phyloP scores from a whole-genome alignment of 2,888 invertebrate species.

The Rhodophaea formosa region DNA sequence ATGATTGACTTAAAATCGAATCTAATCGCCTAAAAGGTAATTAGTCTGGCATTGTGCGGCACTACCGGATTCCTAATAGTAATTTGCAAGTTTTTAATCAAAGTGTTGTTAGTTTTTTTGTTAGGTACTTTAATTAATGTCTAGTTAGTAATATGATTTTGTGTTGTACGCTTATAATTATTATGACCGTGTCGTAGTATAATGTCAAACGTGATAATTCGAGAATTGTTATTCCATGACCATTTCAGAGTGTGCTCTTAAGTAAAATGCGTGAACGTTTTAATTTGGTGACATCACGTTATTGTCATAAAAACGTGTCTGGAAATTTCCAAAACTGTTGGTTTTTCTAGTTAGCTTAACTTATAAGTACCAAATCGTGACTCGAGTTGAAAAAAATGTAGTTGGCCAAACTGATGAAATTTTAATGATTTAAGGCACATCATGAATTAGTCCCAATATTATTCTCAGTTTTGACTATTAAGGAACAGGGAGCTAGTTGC shows the following conservation, averaged over 20 bases:
- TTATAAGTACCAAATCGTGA: slow-evolving; percentile 3
- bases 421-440: not conserved
- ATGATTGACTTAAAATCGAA: slow-evolving; percentile 9
- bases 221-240: not conserved
- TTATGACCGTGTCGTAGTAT: not conserved
- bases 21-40: slow-evolving; percentile 12
- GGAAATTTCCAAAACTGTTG: slow-evolving; percentile 10
- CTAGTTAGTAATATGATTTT: slow-evolving; percentile 2
- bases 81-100: slow-evolving; percentile 13
- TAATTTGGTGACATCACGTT: not conserved
- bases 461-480: no score
- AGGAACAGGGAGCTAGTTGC: no score
- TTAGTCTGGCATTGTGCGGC: slow-evolving; percentile 11
- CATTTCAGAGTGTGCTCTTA: not conserved
- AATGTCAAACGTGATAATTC: slow-evolving; percentile 2
- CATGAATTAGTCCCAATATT: no score
- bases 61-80: slow-evolving; percentile 13
- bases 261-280: slow-evolving; percentile 5
- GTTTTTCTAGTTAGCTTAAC: slow-evolving; percentile 6
- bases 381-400: not conserved
- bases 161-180: not conserved
- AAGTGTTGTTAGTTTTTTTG: not conserved
- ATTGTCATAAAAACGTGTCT: slow-evolving; percentile 1
- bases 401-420: not conserved
- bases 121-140: slow-evolving; percentile 5